Conservation (phyloP, 1,140 invertebrate species). For the Plodia interpunctella region DNA sequence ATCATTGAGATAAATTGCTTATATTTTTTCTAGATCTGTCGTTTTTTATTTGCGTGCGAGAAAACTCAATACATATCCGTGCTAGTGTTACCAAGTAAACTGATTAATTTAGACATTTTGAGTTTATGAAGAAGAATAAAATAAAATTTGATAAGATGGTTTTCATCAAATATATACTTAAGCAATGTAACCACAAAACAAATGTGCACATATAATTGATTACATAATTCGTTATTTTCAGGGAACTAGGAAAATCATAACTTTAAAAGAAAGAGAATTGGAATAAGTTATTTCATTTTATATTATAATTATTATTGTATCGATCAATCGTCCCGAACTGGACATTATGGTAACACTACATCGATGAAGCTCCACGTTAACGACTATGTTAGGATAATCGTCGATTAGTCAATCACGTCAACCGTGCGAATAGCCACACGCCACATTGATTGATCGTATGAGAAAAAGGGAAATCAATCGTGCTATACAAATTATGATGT, state of each 20-base stretch:
- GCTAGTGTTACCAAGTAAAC: not conserved
- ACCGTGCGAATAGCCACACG: constrained; percentile 6
- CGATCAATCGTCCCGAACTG: too few species aligned
- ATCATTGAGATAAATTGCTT: not conserved
- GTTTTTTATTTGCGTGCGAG: not conserved
- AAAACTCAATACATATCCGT: constrained; percentile 4
- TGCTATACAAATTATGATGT: not conserved
- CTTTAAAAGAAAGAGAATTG: too few species aligned
- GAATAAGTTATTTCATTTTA: too few species aligned
- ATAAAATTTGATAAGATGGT: too few species aligned
- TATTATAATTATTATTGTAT: too few species aligned
- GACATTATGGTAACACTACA: not conserved
- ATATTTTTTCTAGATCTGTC: not conserved
- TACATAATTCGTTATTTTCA: too few species aligned
- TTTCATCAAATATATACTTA: too few species aligned
- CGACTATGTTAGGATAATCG: constrained; percentile 7
- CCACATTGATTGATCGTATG: constrained; percentile 3
- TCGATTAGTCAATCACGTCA: constrained; percentile 8
- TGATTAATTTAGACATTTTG: not conserved
- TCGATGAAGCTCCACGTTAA: constrained; percentile 6
- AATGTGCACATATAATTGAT: too few species aligned
- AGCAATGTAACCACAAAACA: too few species aligned
- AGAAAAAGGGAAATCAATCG: not conserved
- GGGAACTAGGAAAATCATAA: too few species aligned
- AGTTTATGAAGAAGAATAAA: too few species aligned